These are phyloP conservation scores for Brachyhypopomus occidentalis DNA, from an alignment of 2,113 vertebrate species.

Conservation along the genomic window DNA sequence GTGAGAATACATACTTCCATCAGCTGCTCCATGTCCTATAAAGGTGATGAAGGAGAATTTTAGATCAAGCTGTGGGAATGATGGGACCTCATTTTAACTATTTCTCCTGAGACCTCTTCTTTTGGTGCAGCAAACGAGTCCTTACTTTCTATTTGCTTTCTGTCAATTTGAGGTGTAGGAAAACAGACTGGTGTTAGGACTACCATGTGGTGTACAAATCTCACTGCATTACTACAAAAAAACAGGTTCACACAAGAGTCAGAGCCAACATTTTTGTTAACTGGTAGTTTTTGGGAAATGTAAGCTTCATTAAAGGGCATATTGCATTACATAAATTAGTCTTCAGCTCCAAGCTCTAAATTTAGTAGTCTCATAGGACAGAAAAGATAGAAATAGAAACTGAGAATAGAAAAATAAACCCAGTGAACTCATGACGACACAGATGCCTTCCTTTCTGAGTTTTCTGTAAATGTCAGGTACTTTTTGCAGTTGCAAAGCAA, in stretches of 20 bases:
- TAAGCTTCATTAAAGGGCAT: not conserved
- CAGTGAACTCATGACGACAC: no score
- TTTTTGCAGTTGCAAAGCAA: no score
- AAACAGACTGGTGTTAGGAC: conserved; percentile 19
- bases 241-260: not conserved
- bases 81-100: conserved; percentile 49
- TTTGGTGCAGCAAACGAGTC: conserved; percentile 35
- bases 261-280: not conserved
- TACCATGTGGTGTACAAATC: not conserved
- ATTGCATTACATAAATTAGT: conserved; percentile 18
- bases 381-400: no score
- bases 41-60: conserved; percentile 58
- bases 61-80: conserved; percentile 46
- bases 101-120: conserved; percentile 42
- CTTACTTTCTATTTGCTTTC: conserved; percentile 44
- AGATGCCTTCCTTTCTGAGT: no score
- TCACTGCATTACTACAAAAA: not conserved
- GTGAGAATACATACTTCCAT: conserved; percentile 50
- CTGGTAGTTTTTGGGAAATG: not conserved
- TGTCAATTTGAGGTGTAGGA: conserved; percentile 37
- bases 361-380: not conserved
- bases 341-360: not conserved
- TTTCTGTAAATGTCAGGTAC: no score
- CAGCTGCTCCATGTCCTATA: conserved; percentile 57
- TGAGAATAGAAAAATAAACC: no score